phyloP scores from a whole-genome alignment of 2,888 invertebrate genomes.

The Periphyllus acericola region DNA sequence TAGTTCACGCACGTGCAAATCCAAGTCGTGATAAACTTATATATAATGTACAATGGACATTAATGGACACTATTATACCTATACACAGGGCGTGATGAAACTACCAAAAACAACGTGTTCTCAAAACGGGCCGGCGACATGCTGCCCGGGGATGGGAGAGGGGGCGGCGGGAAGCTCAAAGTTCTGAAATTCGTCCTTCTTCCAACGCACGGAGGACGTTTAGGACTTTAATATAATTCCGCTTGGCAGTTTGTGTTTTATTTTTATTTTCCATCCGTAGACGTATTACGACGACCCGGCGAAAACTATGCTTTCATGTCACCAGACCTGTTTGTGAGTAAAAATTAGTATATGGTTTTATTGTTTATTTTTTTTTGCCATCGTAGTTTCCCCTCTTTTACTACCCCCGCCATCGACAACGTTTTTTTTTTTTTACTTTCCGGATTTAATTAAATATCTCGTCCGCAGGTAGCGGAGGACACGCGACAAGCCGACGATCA shows the following conservation, averaged over 20 bases:
- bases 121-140: background rate
- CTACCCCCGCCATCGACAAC: background rate
- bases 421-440: slow-evolving; percentile 58
- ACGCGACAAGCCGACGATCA: slow-evolving; percentile 13
- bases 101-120: background rate
- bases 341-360: background rate
- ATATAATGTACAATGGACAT: background rate
- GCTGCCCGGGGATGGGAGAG: too few relatives aligned
- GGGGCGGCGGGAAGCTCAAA: background rate
- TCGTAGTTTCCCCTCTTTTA: background rate
- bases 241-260: slow-evolving; percentile 27
- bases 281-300: background rate
- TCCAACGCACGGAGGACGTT: background rate
- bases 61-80: background rate
- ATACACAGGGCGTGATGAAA: slow-evolving; percentile 14
- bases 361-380: background rate
- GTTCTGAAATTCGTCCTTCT: background rate
- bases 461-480: background rate
- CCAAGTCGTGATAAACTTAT: background rate
- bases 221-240: slow-evolving; percentile 37
- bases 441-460: slow-evolving; percentile 63
- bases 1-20: slow-evolving; percentile 13
- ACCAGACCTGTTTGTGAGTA: slow-evolving; percentile 53
- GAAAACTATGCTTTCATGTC: slow-evolving; percentile 23
- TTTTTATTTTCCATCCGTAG: slow-evolving; percentile 23